A percentile compares a stretch with the other conserved stretches of the same genome.
These are phyloP conservation scores for Sisyra nigra DNA, from an alignment of 2,888 invertebrate species.

Conservation along the genomic window DNA sequence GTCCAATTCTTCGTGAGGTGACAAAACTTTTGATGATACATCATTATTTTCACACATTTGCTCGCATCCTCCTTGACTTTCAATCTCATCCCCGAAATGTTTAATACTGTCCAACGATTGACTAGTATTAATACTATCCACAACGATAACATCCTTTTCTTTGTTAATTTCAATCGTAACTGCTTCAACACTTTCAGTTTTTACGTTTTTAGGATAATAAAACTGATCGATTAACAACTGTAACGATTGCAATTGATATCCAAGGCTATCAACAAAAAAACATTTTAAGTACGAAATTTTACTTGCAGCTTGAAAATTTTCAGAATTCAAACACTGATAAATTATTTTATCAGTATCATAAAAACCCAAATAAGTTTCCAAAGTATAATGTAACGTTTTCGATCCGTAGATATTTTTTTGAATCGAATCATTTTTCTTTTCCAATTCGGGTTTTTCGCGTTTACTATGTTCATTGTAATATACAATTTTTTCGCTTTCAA, in stretches of 20 bases:
- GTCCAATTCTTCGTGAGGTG: background rate
- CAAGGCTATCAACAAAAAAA: constrained; percentile 26
- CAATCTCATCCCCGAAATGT: constrained; percentile 27
- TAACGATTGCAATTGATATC: constrained; percentile 24
- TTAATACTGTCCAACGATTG: constrained; percentile 27
- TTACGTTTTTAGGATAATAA: background rate
- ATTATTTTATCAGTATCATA: constrained; percentile 25
- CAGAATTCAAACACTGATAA: constrained; percentile 22
- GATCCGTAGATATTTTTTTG: constrained; percentile 14
- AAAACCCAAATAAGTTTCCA: constrained; percentile 24
- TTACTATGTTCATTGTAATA: background rate
- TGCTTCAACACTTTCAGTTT: background rate
- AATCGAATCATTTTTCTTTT: constrained; percentile 1
- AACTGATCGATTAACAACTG: constrained; percentile 15
- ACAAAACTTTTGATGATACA: background rate
- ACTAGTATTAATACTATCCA: constrained; percentile 21
- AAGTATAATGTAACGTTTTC: constrained; percentile 24
- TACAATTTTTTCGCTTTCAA: no score
- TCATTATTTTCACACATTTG: constrained; percentile 5
- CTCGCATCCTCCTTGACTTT: constrained; percentile 27
- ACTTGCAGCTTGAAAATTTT: constrained; percentile 26
- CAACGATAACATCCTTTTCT: background rate
- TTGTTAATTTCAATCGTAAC: background rate
- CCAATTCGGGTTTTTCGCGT: no score
- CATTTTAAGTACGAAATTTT: constrained; percentile 25